phyloP scores from a whole-genome alignment of 1,140 invertebrate species.

The Cydia splendana region DNA sequence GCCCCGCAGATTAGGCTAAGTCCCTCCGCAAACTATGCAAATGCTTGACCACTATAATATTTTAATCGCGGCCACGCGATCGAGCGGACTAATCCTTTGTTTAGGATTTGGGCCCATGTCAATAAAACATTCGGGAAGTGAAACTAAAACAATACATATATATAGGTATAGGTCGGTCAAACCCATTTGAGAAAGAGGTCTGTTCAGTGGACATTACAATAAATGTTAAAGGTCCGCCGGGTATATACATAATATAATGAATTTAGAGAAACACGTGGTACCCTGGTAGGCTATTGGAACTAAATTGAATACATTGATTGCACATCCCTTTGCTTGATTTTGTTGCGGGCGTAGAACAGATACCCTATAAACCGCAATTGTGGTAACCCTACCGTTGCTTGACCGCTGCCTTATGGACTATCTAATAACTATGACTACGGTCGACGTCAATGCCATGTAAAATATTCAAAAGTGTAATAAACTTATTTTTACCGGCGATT shows the following conservation, averaged over 20 bases:
- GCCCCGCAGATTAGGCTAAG: constrained; percentile 13
- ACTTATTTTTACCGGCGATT: no score
- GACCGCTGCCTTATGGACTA: background rate
- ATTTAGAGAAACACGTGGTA: no score
- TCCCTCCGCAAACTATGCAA: constrained; percentile 27
- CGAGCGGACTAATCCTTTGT: constrained; percentile 7
- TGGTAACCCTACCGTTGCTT: constrained; percentile 6
- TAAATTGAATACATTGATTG: background rate
- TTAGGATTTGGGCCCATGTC: constrained; percentile 20
- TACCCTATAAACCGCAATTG: constrained; percentile 6
- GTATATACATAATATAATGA: no score
- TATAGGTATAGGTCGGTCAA: no score
- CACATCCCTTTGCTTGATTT: background rate
- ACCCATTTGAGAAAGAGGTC: no score
- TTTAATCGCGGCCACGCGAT: constrained; percentile 50
- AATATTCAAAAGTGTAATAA: background rate
- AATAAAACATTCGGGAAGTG: background rate
- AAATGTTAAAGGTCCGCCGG: no score
- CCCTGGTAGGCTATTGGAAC: no score
- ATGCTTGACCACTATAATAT: constrained; percentile 61
- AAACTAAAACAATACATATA: background rate
- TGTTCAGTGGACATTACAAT: no score
- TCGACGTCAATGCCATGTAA: background rate
- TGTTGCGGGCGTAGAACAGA: background rate
- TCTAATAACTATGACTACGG: background rate